Evolutionary conservation across 2,888 invertebrate genomes (phyloP), one percentile per base, ranked within the genome.

Genomic region (Calephelis perditalis): DNA sequence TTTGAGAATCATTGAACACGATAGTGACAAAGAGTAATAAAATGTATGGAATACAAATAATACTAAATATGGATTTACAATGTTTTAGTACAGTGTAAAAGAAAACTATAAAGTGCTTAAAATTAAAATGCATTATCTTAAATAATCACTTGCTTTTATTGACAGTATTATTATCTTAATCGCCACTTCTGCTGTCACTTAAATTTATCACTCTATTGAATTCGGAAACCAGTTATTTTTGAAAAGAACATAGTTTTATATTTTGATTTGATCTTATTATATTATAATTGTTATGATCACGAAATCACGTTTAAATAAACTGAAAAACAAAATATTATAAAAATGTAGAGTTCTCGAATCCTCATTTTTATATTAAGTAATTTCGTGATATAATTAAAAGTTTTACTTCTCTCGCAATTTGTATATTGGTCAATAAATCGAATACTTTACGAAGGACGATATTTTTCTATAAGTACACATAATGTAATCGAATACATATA

Each of bases 371-470:
- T 7, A 40, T 8, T 40, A 7, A 40, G 15, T 47, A 15, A 49
- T 49, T 49, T 49, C 26, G 49, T 49, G 9, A 49, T 9, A 9
- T 26, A 26, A 26, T 26, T 26, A 26, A 26, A 26, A 26, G 9
- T 49, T 3, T 15, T 49, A 49, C 15, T 40, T 40, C 6, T 40
- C 8, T 40, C 7, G 8, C 6, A 10, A 9, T n/a, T 12, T 15
- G 8, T 49, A 49, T 49, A 49, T 49, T 49, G 26, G 15, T 8
- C 15, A 49, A 49, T 26, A 49, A 49, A 49, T 49, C 49, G 15
- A 49, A 15, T 26, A 7, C 15, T 49, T 49, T 49, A 49, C 49
- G 9, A 26, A 49, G 49, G 15, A 15, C 26, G 10, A 5, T 15
- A 12, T 5, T 15, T 49, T 49, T 49, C 15, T 49, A 9, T 49